Evolutionary conservation across 2,888 invertebrate genomes (phyloP), one percentile per base, ranked within the genome.

Genomic region (Muscina levida): DNA sequence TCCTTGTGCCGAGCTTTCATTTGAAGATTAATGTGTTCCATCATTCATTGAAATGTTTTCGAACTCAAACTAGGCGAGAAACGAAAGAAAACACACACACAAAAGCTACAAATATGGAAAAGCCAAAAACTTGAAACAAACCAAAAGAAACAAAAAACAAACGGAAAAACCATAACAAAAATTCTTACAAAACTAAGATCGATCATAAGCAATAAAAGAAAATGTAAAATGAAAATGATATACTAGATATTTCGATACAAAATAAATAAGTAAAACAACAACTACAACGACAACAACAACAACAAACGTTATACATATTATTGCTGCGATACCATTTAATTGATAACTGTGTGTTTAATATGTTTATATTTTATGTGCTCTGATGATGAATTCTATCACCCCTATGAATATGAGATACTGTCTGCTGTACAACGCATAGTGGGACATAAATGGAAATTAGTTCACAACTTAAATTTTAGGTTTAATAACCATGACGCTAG

Each of bases 181-280:
- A 31, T 31, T 31, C n/a, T 31, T 5, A 31, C 31, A 31, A 59
- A 39, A 17, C 0, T 1, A 59, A 59, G 17, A 59, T 19, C 19
- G 17, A 59, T 19, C 19, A 59, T 31, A 59, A 59, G 19, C 37
- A 39, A 19, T 17, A 19, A 51, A 51, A 62, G 4, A 62, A 19
- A 72, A 62, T 72, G 75, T 76, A 70, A 79, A 68, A 56, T 71
- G 74, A 68, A 22, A 67, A 26, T 59, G 65, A 73, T 77, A 77
- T n/a, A n/a, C n/a, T 77, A 80, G 73, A 77, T 73, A 80, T 80
- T 80, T 80, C 80, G 80, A 80, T 80, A 81, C 67, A 74, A 56
- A 70, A 71, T 56, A 72, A 79, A 77, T 67, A 74, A 73, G 59
- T 44, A 26, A 77, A 37, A 62, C 51, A 56, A 80, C 57, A 57